These are phyloP conservation scores for Aphelenchoides bicaudatus DNA, from an alignment of 2,888 invertebrate genomes.

Conservation along the genomic window DNA sequence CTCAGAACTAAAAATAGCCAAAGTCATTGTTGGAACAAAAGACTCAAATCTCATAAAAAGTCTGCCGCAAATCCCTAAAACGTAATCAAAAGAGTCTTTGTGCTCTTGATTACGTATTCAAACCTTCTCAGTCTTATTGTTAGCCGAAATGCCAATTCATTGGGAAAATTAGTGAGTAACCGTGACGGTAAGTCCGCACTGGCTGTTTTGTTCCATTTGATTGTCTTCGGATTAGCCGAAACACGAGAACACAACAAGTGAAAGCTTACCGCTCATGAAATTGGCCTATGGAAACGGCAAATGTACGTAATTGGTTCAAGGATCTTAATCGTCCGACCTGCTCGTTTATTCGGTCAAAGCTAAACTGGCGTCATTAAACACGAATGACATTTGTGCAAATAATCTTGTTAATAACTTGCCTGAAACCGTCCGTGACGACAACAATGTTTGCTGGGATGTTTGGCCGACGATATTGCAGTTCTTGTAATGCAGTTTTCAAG, in stretches of 20 bases:
- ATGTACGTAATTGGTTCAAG: constrained; percentile 16
- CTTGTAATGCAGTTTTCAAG: constrained; percentile 34
- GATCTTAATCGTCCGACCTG: background rate
- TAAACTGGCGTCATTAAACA: background rate
- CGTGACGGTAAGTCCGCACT: no score
- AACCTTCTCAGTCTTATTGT: no score
- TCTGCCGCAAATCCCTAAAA: no score
- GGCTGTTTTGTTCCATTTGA: no score
- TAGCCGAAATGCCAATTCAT: no score
- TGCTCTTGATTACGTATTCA: no score
- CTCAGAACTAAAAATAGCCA: background rate
- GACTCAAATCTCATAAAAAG: no score
- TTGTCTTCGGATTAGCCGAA: no score
- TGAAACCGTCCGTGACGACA: constrained; percentile 47
- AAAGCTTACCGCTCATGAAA: constrained; percentile 17
- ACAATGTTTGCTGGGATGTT: constrained; percentile 39
- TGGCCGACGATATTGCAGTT: constrained; percentile 34
- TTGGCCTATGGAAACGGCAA: constrained; percentile 24
- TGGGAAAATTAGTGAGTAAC: no score
- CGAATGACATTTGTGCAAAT: constrained; percentile 4
- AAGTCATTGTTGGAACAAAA: no score
- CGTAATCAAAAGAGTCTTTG: no score
- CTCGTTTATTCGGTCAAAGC: constrained; percentile 3
- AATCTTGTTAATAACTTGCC: constrained; percentile 23
- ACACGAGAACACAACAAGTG: no score